Percentiles rank a stretch among this genome's conserved stretches.
Evolutionary conservation across 2,113 vertebrate genomes (phyloP).

Genomic region (Craseonycteris thonglongyai): DNA sequence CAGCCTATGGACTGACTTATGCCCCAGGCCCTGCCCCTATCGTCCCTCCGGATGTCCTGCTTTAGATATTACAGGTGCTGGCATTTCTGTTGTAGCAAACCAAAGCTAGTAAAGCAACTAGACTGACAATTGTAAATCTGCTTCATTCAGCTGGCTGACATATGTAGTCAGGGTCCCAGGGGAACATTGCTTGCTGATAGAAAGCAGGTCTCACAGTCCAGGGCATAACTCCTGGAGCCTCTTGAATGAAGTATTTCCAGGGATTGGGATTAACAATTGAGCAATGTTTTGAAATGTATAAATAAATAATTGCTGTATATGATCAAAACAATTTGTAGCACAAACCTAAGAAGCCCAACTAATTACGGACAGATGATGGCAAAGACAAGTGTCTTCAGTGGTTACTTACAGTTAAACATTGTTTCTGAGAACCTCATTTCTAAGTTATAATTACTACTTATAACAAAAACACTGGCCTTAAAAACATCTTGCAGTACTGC

Average conservation of each 20-base stretch:
- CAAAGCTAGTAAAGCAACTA: not conserved
- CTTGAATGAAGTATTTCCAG: constrained; percentile 7
- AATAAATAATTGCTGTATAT: constrained; percentile 7
- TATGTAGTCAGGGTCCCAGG: not conserved
- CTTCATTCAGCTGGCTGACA: not conserved
- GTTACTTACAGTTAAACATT: not conserved
- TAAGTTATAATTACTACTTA: not conserved
- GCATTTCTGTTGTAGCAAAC: not conserved
- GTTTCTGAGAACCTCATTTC: not conserved
- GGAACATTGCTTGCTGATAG: not conserved
- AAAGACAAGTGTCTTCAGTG: not conserved
- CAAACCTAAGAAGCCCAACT: constrained; percentile 1
- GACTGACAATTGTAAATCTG: not conserved
- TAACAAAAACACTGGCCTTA: constrained; percentile 27
- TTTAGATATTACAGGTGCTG: not conserved
- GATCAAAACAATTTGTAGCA: constrained; percentile 38
- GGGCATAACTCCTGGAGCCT: not conserved
- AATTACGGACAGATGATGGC: not conserved
- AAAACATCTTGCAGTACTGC: not conserved
- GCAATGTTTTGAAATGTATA: constrained; percentile 27
- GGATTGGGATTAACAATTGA: not conserved
- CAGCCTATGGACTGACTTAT: not conserved
- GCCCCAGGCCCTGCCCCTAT: not conserved
- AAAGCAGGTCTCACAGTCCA: not conserved
- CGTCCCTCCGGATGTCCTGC: not conserved